Conservation (phyloP, 2,113 vertebrate genomes). For the Choloepus hoffmanni region DNA sequence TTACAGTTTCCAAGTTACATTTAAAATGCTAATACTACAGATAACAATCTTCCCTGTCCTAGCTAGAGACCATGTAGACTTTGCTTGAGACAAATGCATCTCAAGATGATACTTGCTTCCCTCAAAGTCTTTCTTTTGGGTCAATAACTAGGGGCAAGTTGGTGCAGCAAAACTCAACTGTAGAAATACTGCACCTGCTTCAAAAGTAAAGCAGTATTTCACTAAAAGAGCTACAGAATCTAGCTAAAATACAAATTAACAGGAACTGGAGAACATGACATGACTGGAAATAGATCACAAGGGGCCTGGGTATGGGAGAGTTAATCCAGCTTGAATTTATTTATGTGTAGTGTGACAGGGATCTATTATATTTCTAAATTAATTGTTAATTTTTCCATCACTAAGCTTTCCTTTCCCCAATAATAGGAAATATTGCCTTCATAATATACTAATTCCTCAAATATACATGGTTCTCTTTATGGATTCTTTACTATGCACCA, state of each 20-base stretch:
- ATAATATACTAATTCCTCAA: constrained; percentile 10
- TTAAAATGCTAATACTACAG: too few relatives aligned
- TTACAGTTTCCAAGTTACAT: too few relatives aligned
- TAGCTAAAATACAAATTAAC: neutral
- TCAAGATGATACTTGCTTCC: neutral
- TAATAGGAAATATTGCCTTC: neutral
- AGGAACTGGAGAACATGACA: neutral
- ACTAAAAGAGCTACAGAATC: neutral
- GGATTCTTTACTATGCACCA: neutral
- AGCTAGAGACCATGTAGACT: neutral
- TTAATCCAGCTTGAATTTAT: constrained; percentile 24
- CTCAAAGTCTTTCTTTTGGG: neutral
- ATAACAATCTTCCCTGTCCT: neutral
- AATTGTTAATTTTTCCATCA: constrained; percentile 14
- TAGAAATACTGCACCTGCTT: neutral
- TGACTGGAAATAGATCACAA: neutral
- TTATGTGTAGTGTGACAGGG: neutral
- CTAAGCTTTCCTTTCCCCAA: neutral
- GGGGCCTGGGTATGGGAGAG: too few relatives aligned
- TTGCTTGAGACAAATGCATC: neutral
- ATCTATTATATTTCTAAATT: constrained; percentile 24
- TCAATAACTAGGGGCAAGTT: neutral
- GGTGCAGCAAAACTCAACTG: neutral
- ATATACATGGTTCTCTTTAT: neutral
- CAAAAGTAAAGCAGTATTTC: neutral